Base-by-base conservation (phyloP, 2,797 vertebrate species). In the Somateria mollissima region DNA sequence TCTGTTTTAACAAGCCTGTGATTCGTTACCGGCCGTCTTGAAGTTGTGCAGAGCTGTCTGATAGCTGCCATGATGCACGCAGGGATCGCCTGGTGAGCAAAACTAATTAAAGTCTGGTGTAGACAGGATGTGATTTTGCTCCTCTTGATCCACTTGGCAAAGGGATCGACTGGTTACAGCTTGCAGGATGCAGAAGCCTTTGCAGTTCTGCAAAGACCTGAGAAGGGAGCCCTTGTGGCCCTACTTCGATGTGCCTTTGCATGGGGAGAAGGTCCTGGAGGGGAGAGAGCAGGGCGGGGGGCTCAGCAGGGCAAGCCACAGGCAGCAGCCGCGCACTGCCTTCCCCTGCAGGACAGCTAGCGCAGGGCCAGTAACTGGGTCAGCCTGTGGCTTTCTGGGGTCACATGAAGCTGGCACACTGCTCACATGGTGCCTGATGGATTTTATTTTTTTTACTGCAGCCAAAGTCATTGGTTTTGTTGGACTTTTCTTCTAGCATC, bases 271-370 rank as follows among this genome's bases (percentile, higher is more conserved):
- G 37, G 2, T 62, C 18, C 4, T 0, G 0, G 12, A 47, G 30
- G 6, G 0, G 1, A 0, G 12, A 19, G 7, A 5, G 7, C 2
- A 9, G 14, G 32, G 21, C 8, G 14, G 82, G 27, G 28, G 10
- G 15, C 25, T 2, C 2, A 3, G 19, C 0, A 8, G 37, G 37
- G 37, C 24, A 39, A 11, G 2, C 13, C 22, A 3, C 0, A 1
- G 51, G 49, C 28, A 5, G 47, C 47, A 41, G 7, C 13, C 37
- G 58, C 10, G 54, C 39, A 18, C 78, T 28, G 28, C 64, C 11
- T 45, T 60, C 8, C 41, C 57, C 71, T 60, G 53, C 25, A 25
- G 30, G 28, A 28, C 2, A 1, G 5, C 4, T 8, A 58, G 30
- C 8, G 0, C 32, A 6, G 61, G n/a, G 61, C 30, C 0, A 2